These are phyloP conservation scores for Tupaia tana DNA, from an alignment of 2,113 vertebrate species.

Conservation along the genomic window DNA sequence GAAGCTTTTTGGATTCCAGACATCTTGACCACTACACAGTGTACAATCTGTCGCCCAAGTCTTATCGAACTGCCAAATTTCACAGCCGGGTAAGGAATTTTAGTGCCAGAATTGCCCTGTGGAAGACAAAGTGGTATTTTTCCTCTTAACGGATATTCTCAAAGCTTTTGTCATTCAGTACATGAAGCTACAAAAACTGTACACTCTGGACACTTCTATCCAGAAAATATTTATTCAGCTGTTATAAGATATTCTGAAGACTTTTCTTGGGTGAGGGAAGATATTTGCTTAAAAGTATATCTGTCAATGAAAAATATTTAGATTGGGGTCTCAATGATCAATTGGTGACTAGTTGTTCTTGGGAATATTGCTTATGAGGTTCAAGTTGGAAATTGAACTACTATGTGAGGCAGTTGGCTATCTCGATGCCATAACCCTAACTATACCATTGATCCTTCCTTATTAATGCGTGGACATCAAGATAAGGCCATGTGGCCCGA, in stretches of 20 bases:
- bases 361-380: neutral
- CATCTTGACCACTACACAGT: slow-evolving; percentile 99
- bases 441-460: neutral
- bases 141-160: neutral
- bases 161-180: neutral
- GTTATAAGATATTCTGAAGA: neutral
- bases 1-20: slow-evolving; percentile 96
- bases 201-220: neutral
- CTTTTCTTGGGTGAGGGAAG: neutral
- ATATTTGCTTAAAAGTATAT: neutral
- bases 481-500: neutral
- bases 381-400: neutral
- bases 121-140: neutral
- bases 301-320: neutral
- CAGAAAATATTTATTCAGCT: neutral
- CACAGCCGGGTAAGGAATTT: slow-evolving; percentile 95
- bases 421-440: neutral
- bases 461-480: neutral
- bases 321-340: neutral
- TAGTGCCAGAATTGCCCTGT: neutral
- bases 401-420: neutral
- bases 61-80: slow-evolving; percentile 98
- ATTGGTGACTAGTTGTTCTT: neutral
- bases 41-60: slow-evolving; percentile 98
- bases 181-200: neutral